Percentiles rank a stretch among this genome's conserved stretches.
Evolutionary conservation across 2,113 vertebrate species (phyloP).

Genomic region (Suricata suricatta): DNA sequence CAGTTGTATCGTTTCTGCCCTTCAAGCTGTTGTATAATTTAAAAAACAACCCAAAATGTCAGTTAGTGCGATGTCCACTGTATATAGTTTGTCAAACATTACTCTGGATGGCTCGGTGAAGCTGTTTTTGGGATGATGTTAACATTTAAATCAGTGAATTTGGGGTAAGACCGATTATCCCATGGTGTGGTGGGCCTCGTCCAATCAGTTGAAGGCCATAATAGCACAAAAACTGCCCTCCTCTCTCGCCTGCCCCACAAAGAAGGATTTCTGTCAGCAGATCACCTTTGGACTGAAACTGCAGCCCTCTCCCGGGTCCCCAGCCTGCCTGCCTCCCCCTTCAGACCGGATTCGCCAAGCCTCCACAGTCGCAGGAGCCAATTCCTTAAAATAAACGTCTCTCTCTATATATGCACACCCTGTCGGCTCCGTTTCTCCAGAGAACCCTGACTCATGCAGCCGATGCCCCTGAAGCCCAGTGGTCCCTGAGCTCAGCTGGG

Average conservation of each 20-base stretch:
- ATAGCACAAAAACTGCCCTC: not conserved
- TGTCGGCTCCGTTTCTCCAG: not conserved
- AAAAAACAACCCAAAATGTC: not conserved
- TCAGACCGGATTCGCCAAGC: not conserved
- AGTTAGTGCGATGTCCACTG: not conserved
- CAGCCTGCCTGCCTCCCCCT: not conserved
- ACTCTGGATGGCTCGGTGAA: not conserved
- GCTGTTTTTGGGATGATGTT: not conserved
- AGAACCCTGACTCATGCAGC: not conserved
- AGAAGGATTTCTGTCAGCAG: not conserved
- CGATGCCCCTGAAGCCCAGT: not conserved
- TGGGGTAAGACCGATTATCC: not conserved
- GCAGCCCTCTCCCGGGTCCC: not conserved
- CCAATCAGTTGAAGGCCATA: not conserved
- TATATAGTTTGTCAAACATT: not conserved
- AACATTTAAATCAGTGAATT: not conserved
- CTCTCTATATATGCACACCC: not conserved
- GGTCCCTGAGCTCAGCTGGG: not conserved
- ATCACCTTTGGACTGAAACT: not conserved
- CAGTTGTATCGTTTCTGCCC: not conserved
- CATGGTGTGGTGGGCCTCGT: not conserved
- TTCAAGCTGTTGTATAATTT: not conserved
- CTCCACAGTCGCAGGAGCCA: not conserved
- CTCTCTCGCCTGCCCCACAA: not conserved
- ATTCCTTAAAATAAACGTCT: constrained; percentile 39